Conservation (phyloP, 2,888 invertebrate species). For the Dynastes grantii region DNA sequence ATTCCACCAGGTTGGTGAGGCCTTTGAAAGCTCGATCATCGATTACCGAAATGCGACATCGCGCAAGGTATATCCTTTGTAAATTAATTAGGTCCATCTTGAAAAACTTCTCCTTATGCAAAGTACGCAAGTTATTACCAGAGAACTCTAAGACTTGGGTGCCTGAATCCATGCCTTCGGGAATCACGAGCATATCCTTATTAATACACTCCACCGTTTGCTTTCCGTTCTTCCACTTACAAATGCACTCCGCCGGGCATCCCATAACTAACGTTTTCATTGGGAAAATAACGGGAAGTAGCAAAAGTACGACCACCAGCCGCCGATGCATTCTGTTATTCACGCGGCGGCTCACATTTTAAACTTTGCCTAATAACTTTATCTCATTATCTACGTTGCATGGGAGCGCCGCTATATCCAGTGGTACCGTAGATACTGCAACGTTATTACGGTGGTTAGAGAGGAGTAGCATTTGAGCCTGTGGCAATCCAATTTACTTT, state of each 20-base stretch:
- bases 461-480: not conserved
- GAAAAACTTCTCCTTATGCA: slow-evolving; percentile 86
- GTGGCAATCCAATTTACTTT: not conserved
- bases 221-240: slow-evolving; percentile 95
- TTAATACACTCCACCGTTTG: slow-evolving; percentile 91
- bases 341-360: slow-evolving; percentile 40
- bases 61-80: slow-evolving; percentile 87
- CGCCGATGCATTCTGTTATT: slow-evolving; percentile 50
- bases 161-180: slow-evolving; percentile 85
- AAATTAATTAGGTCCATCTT: slow-evolving; percentile 86
- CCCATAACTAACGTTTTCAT: slow-evolving; percentile 29
- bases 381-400: slow-evolving; percentile 2
- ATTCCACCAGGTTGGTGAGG: slow-evolving; percentile 88
- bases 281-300: slow-evolving; percentile 31
- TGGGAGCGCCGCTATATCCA: not conserved
- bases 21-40: slow-evolving; percentile 88
- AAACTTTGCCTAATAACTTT: slow-evolving; percentile 7
- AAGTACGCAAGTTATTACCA: slow-evolving; percentile 85
- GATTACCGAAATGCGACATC: slow-evolving; percentile 85
- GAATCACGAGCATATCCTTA: slow-evolving; percentile 83
- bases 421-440: not conserved
- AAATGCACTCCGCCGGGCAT: slow-evolving; percentile 86
- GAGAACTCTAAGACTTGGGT: slow-evolving; percentile 92
- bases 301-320: slow-evolving; percentile 46
- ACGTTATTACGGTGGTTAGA: not conserved